Evolutionary conservation across 2,888 invertebrate species (phyloP).

Genomic region (Drosophila siamana): DNA sequence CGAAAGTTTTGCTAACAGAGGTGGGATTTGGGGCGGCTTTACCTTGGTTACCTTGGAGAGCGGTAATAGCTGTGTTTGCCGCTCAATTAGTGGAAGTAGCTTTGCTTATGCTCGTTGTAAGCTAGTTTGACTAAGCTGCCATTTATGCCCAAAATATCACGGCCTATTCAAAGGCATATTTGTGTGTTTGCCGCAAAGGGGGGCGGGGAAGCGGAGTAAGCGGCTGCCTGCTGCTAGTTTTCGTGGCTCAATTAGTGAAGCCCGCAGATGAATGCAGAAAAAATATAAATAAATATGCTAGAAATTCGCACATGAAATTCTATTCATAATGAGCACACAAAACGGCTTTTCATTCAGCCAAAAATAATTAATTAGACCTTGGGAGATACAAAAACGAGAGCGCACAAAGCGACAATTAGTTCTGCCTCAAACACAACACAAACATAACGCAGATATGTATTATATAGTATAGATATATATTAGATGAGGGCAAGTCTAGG

Average conservation of each 20-base stretch:
- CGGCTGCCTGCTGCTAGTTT: constrained; percentile 15
- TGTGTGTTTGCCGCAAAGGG: not conserved
- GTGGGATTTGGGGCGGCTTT: not conserved
- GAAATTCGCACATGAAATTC: constrained; percentile 32
- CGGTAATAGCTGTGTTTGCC: not conserved
- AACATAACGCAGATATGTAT: no score
- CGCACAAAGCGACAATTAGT: constrained; percentile 42
- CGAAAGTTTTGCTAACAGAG: not conserved
- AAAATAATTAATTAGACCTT: constrained; percentile 47
- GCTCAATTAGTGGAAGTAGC: not conserved
- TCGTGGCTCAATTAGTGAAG: constrained; percentile 38
- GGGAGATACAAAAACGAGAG: constrained; percentile 1
- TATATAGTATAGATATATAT: no score
- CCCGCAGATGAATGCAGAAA: constrained; percentile 36
- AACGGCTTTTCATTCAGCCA: constrained; percentile 21
- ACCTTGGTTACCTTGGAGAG: not conserved
- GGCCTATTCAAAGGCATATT: constrained; percentile 9
- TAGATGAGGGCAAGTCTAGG: not conserved
- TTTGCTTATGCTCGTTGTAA: not conserved
- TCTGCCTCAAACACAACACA: not conserved
- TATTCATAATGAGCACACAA: constrained; percentile 46
- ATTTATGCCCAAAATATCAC: not conserved
- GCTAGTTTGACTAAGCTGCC: not conserved
- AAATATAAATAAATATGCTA: no score
- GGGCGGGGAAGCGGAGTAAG: no score